Evolutionary conservation across 2,797 vertebrate species (phyloP), one percentile per base, ranked within the genome.

Genomic region (Gambelia wislizenii): DNA sequence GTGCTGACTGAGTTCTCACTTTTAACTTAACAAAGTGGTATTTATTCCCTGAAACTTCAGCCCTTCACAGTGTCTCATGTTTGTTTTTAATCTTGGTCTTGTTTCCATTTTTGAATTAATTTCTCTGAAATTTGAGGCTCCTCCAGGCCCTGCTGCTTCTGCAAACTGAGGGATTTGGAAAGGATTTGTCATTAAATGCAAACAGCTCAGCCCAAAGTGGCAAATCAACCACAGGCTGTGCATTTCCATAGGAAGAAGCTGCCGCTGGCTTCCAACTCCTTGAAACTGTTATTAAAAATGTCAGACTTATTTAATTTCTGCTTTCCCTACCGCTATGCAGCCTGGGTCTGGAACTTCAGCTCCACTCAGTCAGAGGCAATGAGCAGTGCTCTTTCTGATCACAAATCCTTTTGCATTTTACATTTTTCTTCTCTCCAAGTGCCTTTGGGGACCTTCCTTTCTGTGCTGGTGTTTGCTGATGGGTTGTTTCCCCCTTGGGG

Each of bases 361-460:
- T 77, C 7, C 0, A 0, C 82, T 84, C 9, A 39, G 56, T 59
- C 59, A 27, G 83, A 61, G 4, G 7, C 39, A 54, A 85, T 0
- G 0, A 85, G 36, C 47, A 59, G 16, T 70, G 88, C 76, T 1
- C 18, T 20, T 87, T 25, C 67, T 25, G 79, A 85, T 39, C 82
- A 54, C 84, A 72, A 42, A 83, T 44, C 86, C 74, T 56, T 88
- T 8, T 30, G 89, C 30, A 0, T 49, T 2, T 49, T 59, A 27
- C 22, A 59, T 87, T 85, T 52, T 33, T 39, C 16, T 76, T 6
- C 33, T 7, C 54, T 39, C n/a, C 27, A 6, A 47, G 44, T 1
- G 81, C 91, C 92, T 74, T 72, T 3, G 89, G 91, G 85, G 42
- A 27, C 87, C n/a, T 78, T 84, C 59, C 25, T 84, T 54, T 72